phyloP scores from a whole-genome alignment of 64 coral and sea anemone species.

The Pocillopora verrucosa region DNA sequence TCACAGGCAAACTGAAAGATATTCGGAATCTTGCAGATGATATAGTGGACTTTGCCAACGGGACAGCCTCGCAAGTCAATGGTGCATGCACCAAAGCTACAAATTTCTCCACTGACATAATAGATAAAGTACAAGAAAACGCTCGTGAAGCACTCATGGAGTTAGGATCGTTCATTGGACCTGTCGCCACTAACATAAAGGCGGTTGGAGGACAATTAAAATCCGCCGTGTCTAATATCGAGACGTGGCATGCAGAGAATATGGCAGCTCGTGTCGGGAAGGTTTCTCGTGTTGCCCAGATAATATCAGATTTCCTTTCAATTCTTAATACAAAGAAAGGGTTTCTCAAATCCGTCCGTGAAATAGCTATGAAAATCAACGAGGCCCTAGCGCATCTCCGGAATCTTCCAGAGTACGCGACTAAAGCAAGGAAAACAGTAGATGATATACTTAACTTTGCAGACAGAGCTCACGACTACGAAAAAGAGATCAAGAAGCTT shows the following conservation, averaged over 20 bases:
- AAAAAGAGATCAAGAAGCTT: conserved; percentile 72
- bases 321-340: conserved; percentile 70
- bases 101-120: conserved; percentile 64
- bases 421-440: conserved; percentile 80
- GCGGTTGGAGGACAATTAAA: conserved; percentile 58
- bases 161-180: conserved; percentile 63
- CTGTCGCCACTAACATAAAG: conserved; percentile 54
- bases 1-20: conserved; percentile 55
- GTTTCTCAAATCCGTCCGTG: conserved; percentile 70
- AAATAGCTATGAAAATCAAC: conserved; percentile 70
- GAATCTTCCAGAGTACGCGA: conserved; percentile 77
- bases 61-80: conserved; percentile 58
- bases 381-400: conserved; percentile 59
- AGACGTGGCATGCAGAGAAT: conserved; percentile 74
- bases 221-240: conserved; percentile 61
- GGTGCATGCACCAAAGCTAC: conserved; percentile 67
- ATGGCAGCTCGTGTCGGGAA: conserved; percentile 67
- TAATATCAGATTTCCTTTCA: conserved; percentile 75
- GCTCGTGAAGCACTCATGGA: conserved; percentile 49
- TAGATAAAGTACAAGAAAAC: conserved; percentile 70
- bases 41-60: conserved; percentile 76
- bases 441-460: conserved; percentile 83
- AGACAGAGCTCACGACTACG: conserved; percentile 62
- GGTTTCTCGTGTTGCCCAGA: conserved; percentile 59
- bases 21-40: conserved; percentile 56